phyloP scores from a whole-genome alignment of 2,797 vertebrate genomes.

The Coendou prehensilis region DNA sequence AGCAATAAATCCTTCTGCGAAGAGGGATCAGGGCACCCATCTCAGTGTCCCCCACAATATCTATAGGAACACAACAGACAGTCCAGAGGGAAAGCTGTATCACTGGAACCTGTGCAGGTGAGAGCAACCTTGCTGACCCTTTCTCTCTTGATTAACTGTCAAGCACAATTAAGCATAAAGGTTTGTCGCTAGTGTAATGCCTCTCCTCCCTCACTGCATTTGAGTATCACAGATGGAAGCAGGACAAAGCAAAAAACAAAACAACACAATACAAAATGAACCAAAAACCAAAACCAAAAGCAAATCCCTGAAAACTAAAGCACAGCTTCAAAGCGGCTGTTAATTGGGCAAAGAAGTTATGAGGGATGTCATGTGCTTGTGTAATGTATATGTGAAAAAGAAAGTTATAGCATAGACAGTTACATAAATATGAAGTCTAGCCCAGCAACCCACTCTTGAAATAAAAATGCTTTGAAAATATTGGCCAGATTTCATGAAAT shows the following conservation, averaged over 20 bases:
- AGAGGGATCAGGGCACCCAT: neutral
- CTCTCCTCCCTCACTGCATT: neutral
- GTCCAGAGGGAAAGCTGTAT: neutral
- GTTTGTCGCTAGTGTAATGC: neutral
- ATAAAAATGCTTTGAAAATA: slow-evolving; percentile 19
- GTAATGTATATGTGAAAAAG: neutral
- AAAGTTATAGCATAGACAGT: neutral
- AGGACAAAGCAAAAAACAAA: neutral
- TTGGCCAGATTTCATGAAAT: slow-evolving; percentile 1
- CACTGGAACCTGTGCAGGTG: neutral
- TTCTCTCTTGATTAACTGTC: slow-evolving; percentile 29
- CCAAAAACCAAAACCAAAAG: no score
- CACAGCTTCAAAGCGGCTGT: neutral
- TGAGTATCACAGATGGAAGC: neutral
- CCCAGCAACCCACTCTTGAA: neutral
- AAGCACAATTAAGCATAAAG: neutral
- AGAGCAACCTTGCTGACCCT: neutral
- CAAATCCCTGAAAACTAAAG: neutral
- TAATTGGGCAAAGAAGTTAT: neutral
- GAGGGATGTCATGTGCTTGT: neutral
- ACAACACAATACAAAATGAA: neutral
- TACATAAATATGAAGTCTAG: neutral
- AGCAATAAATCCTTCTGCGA: neutral
- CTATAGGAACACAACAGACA: neutral
- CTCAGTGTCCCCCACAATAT: neutral